Base-by-base conservation (phyloP, 2,888 invertebrate genomes). In the Tipula vernalis region DNA sequence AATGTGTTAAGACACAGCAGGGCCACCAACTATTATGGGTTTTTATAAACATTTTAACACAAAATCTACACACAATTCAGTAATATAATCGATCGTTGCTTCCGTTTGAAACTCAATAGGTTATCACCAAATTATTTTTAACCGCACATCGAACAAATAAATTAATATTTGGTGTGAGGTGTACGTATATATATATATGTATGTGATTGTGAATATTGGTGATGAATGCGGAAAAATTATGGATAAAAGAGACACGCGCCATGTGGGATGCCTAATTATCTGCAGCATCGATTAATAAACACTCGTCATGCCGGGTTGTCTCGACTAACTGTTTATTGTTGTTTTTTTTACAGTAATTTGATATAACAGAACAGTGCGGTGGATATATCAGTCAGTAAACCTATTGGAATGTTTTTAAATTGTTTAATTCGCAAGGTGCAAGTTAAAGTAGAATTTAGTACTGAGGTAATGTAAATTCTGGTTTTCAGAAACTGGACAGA, bases 61-160 rank as follows among this genome's bases (percentile, higher is more conserved):
- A 36, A 39, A 84, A 84, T 15, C 13, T 39, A n/a, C n/a, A 84
- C 84, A 83, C 28, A 41, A 39, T 8, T 84, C 41, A n/a, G 84
- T 84, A 84, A 39, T 84, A 84, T 84, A 84, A 84, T 84, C 84
- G 41, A 84, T 84, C 41, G 39, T n/a, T 39, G 84, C 84, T 84
- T 84, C 84, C 84, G 84, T 84, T 84, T 36, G 84, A 84, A 84
- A 84, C 84, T 84, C 84, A 84, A 84, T 84, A 84, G 84, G 84
- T 84, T 84, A 84, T 84, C 84, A 84, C 71, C 71, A 71, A 71
- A 71, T 71, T 71, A 71, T 71, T 71, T 47, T 15, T 8, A 71
- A 71, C 28, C 71, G 10, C 71, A 71, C 28, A n/a, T 18, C 28
- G 28, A 28, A 71, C 71, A 71, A 71, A 71, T 71, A 18, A 71